Conservation (phyloP, 2,888 invertebrate species). For the Andrena camellia region DNA sequence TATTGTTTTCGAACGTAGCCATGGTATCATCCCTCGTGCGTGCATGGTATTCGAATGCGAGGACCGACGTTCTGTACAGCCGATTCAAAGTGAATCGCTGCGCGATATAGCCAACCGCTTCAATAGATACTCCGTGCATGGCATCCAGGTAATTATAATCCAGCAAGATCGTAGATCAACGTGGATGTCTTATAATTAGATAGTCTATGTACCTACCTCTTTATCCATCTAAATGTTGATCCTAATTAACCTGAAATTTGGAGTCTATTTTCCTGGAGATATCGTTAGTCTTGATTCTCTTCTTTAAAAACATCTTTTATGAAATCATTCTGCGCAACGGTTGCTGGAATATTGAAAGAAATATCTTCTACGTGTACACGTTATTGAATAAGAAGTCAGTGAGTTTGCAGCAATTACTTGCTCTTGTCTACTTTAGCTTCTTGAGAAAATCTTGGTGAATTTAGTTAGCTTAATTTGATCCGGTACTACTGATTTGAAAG, state of each 20-base stretch:
- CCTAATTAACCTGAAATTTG: background rate
- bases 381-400: background rate
- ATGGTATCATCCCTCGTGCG: conserved; percentile 72
- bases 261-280: background rate
- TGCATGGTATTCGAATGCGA: conserved; percentile 72
- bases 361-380: background rate
- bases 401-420: background rate
- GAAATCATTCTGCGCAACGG: background rate
- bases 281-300: background rate
- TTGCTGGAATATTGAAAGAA: background rate
- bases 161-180: background rate
- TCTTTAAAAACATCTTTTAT: too few species aligned
- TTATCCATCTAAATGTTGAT: background rate
- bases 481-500: too few species aligned
- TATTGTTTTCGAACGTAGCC: conserved; percentile 75
- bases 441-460: background rate
- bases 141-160: conserved; percentile 35
- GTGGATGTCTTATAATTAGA: background rate
- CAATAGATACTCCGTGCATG: conserved; percentile 27
- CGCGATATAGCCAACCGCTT: conserved; percentile 39
- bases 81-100: conserved; percentile 38
- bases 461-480: too few species aligned
- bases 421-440: background rate
- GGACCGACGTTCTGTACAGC: conserved; percentile 24
- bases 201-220: background rate